Evolutionary conservation across 2,797 vertebrate genomes (phyloP).

Genomic region (Okamejei kenojei): DNA sequence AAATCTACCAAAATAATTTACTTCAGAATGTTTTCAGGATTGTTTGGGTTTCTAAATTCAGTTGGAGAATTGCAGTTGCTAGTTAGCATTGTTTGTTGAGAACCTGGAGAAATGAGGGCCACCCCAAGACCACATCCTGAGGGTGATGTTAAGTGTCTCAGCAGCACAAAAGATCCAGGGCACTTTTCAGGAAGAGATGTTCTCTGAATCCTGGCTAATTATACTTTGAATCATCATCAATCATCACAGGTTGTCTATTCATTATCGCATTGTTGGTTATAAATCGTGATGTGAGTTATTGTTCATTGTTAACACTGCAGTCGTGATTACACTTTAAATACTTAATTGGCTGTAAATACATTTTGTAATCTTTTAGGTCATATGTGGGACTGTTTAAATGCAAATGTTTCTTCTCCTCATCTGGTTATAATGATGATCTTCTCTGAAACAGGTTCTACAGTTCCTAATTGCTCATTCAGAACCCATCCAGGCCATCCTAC

Average conservation of each 20-base stretch:
- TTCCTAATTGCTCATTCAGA: constrained; percentile 91
- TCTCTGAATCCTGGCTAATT: background rate
- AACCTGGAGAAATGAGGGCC: background rate
- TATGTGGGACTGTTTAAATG: background rate
- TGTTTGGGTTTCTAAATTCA: background rate
- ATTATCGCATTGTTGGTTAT: background rate
- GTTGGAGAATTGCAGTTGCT: background rate
- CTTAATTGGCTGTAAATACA: background rate
- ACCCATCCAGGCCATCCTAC: constrained; percentile 83
- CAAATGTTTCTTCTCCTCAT: background rate
- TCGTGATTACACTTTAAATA: background rate
- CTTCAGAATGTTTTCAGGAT: background rate
- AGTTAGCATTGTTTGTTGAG: background rate
- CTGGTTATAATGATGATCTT: constrained; percentile 22
- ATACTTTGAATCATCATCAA: background rate
- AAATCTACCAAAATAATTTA: background rate
- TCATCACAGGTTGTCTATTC: background rate
- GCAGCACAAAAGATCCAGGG: background rate
- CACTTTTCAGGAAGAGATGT: background rate
- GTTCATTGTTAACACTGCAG: background rate
- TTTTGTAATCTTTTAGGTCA: background rate
- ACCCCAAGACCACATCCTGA: background rate
- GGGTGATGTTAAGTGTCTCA: background rate
- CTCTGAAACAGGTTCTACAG: constrained; percentile 74
- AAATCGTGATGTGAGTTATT: background rate